Evolutionary conservation across 2,113 vertebrate species (phyloP).

Genomic region (Shinisaurus crocodilurus): DNA sequence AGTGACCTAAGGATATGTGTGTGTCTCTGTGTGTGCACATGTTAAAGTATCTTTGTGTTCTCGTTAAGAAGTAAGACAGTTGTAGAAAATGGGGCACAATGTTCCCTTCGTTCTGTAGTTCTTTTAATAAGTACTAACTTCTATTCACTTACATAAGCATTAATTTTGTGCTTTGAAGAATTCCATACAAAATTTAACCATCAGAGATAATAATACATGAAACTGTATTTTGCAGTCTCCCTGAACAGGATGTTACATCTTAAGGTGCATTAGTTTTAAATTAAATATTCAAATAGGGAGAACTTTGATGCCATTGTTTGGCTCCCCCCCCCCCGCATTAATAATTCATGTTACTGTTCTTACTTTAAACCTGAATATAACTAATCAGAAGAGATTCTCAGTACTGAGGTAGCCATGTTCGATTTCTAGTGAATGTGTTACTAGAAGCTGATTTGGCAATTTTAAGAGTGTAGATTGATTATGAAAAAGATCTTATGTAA

Average conservation of each 20-base stretch:
- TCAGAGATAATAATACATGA: neutral
- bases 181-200: constrained; percentile 35
- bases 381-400: neutral
- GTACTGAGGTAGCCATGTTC: neutral
- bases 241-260: neutral
- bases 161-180: constrained; percentile 37
- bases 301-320: neutral
- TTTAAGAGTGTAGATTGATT: neutral
- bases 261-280: neutral
- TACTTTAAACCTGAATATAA: neutral
- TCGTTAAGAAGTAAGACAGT: constrained; percentile 44
- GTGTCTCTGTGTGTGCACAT: neutral
- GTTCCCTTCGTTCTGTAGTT: neutral
- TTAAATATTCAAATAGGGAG: neutral
- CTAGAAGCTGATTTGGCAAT: neutral
- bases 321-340: too few relatives aligned
- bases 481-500: neutral
- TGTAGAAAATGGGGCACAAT: constrained; percentile 11
- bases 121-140: constrained; percentile 27
- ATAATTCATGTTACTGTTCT: neutral
- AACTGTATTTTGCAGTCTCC: neutral
- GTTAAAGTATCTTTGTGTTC: neutral
- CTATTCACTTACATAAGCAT: constrained; percentile 31
- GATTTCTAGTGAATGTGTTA: neutral
- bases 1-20: neutral